Evolutionary conservation across 2,113 vertebrate species (phyloP).

Genomic region (Hemiscyllium ocellatum): DNA sequence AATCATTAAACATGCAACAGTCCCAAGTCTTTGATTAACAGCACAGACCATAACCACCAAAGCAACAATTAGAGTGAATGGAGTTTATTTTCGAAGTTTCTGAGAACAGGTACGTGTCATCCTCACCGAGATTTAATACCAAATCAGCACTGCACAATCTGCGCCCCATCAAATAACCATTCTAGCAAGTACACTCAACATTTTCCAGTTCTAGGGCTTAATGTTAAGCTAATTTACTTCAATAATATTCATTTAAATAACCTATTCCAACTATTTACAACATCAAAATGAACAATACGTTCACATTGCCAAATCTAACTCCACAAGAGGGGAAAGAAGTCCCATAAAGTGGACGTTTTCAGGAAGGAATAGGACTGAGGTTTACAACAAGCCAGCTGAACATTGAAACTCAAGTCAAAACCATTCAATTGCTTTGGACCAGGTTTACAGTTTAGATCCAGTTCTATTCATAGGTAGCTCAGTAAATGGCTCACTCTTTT

Average conservation of each 20-base stretch:
- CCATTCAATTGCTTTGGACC: not conserved
- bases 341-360: too few relatives aligned
- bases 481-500: not conserved
- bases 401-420: not conserved
- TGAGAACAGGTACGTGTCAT: not conserved
- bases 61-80: not conserved
- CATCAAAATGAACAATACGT: not conserved
- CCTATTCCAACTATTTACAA: constrained; percentile 19
- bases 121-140: too few relatives aligned
- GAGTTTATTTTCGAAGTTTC: constrained; percentile 21
- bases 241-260: not conserved
- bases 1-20: not conserved
- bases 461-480: not conserved
- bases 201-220: not conserved
- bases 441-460: not conserved
- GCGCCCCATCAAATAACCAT: not conserved
- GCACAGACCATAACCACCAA: not conserved
- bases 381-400: not conserved
- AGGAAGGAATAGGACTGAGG: too few relatives aligned
- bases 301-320: not conserved
- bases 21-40: not conserved
- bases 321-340: not conserved
- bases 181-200: not conserved
- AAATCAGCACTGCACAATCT: not conserved
- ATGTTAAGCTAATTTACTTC: not conserved